A percentile compares a stretch with the other conserved stretches of the same genome.
Conservation (phyloP, 2,113 vertebrate species). For the Numenius arquata region DNA sequence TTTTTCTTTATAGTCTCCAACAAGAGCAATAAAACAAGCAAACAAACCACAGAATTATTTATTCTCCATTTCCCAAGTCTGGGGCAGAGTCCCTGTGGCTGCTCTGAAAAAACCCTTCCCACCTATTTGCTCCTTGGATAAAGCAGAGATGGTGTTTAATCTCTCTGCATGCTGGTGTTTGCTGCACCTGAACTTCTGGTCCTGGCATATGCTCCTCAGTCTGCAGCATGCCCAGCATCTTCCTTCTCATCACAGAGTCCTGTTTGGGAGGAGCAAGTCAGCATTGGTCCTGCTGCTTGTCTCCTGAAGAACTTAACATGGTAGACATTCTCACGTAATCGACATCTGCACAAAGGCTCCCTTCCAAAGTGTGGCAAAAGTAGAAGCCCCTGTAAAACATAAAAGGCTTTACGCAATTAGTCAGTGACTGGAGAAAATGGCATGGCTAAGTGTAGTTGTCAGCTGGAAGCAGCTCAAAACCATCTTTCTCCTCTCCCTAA, state of each 20-base stretch:
- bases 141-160: neutral
- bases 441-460: neutral
- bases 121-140: neutral
- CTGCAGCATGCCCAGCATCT: neutral
- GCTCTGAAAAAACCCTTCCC: neutral
- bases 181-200: neutral
- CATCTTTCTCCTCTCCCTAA: neutral
- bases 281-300: neutral
- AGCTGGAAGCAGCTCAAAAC: neutral
- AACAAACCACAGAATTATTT: neutral
- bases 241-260: neutral
- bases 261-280: neutral
- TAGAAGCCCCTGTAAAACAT: neutral
- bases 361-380: neutral
- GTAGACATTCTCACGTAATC: neutral
- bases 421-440: neutral
- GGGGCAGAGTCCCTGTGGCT: neutral
- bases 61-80: neutral
- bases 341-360: neutral
- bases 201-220: neutral
- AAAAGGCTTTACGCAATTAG: neutral
- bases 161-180: neutral
- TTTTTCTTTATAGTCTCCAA: neutral
- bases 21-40: neutral
- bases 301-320: neutral